Base-by-base conservation (phyloP, 2,888 invertebrate genomes). In the Napeogenes inachia region DNA sequence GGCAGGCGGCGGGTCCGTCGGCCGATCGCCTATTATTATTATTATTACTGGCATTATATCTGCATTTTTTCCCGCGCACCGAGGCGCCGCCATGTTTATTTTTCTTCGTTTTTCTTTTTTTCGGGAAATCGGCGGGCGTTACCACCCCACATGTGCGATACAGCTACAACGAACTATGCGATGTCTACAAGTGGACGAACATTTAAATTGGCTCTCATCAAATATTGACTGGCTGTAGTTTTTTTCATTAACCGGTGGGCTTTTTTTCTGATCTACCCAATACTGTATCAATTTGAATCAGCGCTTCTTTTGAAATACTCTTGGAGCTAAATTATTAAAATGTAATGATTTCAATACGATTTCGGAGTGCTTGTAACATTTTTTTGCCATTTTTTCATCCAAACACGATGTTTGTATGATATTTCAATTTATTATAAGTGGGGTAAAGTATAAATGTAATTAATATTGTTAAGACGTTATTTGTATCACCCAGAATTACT, bases 191-290 rank as follows among this genome's bases (percentile, higher is more conserved):
- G 89, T 88, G 89, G 85, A 84, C 84, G 87, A 87, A 85, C 89
- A 87, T 88, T 88, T 87, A 89, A 89, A 90, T 89, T 89, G 89
- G 87, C 87, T 84, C 89, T 89, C 89, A 89, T 90, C 89, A 90
- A 88, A 89, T 89, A 90, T 89, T 89, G 89, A 87, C 85, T 85
- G 84, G 84, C 78, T 88, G 87, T 89, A 87, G 87, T 88, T 88
- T 71, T 89, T 89, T 89, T 87, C 86, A 89, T 87, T 88, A 88
- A 79, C 85, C 82, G 80, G 78, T 79, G 75, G 74, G 76, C 77
- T 82, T 89, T 89, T 87, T 86, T 83, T 82, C 79, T 76, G 79
- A 75, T 75, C 70, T 69, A 67, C 75, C 73, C 75, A 74, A 74
- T 77, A 75, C 79, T 71, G 80, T 75, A 75, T 81, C 82, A 79